Percentiles rank a stretch among this genome's conserved stretches.
Evolutionary conservation across 2,113 vertebrate species (phyloP).

Genomic region (Lepus americanus): DNA sequence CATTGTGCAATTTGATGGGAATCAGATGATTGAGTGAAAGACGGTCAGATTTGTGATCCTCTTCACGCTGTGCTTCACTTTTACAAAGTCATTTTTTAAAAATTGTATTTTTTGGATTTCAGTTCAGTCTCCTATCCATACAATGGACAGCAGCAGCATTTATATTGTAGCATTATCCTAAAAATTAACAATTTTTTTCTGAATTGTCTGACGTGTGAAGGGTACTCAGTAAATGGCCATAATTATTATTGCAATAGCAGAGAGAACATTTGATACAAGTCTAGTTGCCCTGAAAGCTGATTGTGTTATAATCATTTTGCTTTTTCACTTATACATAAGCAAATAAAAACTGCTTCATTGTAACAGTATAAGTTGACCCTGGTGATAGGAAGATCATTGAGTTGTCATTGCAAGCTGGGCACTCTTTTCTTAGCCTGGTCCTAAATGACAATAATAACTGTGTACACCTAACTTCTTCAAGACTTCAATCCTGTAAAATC

Average conservation of each 20-base stretch:
- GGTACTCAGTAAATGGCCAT: background rate
- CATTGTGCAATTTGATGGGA: background rate
- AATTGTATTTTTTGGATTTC: background rate
- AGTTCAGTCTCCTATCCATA: background rate
- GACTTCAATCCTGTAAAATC: background rate
- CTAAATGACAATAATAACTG: background rate
- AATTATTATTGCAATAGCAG: background rate
- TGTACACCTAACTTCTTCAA: background rate
- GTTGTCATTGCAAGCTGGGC: background rate
- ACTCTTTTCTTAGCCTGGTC: background rate
- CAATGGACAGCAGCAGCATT: background rate
- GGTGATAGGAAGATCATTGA: background rate
- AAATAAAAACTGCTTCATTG: background rate
- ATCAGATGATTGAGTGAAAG: background rate
- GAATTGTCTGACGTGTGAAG: background rate
- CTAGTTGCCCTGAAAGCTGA: background rate
- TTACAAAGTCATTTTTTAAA: background rate
- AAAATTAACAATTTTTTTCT: background rate
- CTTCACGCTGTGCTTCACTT: background rate
- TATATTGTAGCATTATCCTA: background rate
- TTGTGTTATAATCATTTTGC: background rate
- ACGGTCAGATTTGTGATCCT: background rate
- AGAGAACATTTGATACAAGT: background rate
- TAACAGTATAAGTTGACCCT: background rate
- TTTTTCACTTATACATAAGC: background rate